Evolutionary conservation across 2,888 invertebrate genomes (phyloP).

Genomic region (Limenitis arthemis): DNA sequence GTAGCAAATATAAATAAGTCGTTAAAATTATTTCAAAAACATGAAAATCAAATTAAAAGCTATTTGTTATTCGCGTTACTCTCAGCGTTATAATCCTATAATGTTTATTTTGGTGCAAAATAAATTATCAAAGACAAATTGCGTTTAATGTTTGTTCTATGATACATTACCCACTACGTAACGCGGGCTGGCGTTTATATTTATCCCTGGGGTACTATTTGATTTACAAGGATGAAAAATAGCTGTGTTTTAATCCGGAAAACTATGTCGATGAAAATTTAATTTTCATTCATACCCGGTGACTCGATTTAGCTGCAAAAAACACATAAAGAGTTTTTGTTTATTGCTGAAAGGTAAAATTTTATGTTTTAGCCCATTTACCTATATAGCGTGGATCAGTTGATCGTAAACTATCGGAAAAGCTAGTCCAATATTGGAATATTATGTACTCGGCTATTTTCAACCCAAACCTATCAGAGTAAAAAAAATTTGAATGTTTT

Average conservation of each 20-base stretch:
- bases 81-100: conserved; percentile 4
- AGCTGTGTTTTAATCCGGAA: conserved; percentile 16
- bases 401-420: neutral
- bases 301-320: conserved; percentile 31
- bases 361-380: neutral
- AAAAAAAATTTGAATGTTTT: too few species aligned
- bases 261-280: conserved; percentile 17
- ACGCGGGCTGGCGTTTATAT: conserved; percentile 8
- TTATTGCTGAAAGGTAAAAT: conserved; percentile 14
- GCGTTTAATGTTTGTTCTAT: conserved; percentile 1
- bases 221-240: conserved; percentile 22
- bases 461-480: too few species aligned
- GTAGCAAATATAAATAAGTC: conserved; percentile 10
- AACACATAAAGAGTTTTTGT: conserved; percentile 32
- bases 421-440: neutral
- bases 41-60: conserved; percentile 13
- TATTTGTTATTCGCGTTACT: conserved; percentile 6
- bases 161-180: conserved; percentile 2
- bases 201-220: conserved; percentile 17
- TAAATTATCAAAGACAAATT: conserved; percentile 8
- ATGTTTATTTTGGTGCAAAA: conserved; percentile 13
- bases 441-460: neutral
- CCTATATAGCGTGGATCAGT: neutral
- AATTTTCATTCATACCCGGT: conserved; percentile 26
- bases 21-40: conserved; percentile 12